Evolutionary conservation across 2,797 vertebrate species (phyloP).

Genomic region (Muraenolepis orangiensis): DNA sequence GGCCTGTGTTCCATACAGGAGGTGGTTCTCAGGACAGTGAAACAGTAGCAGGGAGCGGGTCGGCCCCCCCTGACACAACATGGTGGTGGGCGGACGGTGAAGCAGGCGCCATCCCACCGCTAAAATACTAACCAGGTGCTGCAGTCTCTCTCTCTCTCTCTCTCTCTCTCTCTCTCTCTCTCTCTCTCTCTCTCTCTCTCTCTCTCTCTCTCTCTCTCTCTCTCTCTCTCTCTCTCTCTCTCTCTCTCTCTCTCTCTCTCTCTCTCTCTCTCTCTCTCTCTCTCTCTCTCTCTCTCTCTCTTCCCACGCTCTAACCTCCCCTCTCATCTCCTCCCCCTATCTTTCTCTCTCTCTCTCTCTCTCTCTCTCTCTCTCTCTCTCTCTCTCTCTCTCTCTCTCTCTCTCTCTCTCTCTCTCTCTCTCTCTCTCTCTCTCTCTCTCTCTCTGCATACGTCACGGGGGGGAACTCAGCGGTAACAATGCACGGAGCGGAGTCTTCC

Average conservation of each 20-base stretch:
- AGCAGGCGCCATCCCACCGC: slow-evolving; percentile 50
- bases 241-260: slow-evolving; percentile 28
- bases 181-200: background rate
- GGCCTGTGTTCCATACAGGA: too few relatives aligned
- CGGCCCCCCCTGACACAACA: too few relatives aligned
- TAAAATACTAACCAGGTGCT: slow-evolving; percentile 70
- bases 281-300: background rate
- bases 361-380: background rate
- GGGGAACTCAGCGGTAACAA: background rate
- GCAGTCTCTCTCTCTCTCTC: slow-evolving; percentile 34
- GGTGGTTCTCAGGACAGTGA: too few relatives aligned
- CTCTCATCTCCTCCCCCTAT: slow-evolving; percentile 30
- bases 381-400: slow-evolving; percentile 30
- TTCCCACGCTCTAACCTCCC: too few relatives aligned
- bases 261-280: slow-evolving; percentile 2
- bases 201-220: slow-evolving; percentile 8
- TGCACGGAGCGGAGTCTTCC: slow-evolving; percentile 13
- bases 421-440: background rate
- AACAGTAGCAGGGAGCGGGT: too few relatives aligned
- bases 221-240: background rate
- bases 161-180: slow-evolving; percentile 2
- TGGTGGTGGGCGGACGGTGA: slow-evolving; percentile 47
- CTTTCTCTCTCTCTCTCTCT: background rate
- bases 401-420: background rate
- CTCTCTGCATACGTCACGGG: background rate